These are phyloP conservation scores for Myanophis thanlyinensis DNA, from an alignment of 2,113 vertebrate genomes.

Conservation along the genomic window DNA sequence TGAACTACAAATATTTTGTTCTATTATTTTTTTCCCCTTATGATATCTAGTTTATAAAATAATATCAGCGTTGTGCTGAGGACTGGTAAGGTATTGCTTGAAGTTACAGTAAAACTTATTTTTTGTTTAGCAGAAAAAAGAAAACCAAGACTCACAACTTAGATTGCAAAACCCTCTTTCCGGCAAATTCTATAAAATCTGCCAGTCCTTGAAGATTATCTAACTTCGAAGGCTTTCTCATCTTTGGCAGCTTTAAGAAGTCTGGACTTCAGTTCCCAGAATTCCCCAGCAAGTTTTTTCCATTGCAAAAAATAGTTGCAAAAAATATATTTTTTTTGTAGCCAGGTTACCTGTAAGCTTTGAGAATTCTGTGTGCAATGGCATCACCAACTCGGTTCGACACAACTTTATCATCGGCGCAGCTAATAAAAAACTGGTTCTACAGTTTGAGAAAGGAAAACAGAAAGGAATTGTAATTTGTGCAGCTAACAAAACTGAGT, in stretches of 20 bases:
- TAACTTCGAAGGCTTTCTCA: background rate
- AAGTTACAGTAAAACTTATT: background rate
- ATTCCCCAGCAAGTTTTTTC: background rate
- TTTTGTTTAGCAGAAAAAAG: background rate
- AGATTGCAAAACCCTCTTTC: background rate
- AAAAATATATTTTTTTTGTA: background rate
- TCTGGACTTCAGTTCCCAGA: background rate
- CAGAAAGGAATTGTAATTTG: background rate
- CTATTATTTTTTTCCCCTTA: background rate
- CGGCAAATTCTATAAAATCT: background rate
- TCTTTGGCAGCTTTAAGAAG: background rate
- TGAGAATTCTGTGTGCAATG: constrained; percentile 87
- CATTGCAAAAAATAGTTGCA: background rate
- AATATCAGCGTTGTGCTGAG: background rate
- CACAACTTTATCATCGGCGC: constrained; percentile 87
- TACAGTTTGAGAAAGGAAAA: constrained; percentile 57
- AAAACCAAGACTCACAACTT: background rate
- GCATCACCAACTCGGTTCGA: constrained; percentile 92
- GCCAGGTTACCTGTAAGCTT: constrained; percentile 83
- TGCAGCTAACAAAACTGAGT: background rate
- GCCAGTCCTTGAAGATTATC: background rate
- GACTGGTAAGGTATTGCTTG: background rate
- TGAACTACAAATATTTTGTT: background rate
- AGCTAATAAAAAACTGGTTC: constrained; percentile 99
- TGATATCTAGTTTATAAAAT: background rate